These are phyloP conservation scores for Ceyx margarethae DNA, from an alignment of 2,113 vertebrate genomes.

Conservation along the genomic window DNA sequence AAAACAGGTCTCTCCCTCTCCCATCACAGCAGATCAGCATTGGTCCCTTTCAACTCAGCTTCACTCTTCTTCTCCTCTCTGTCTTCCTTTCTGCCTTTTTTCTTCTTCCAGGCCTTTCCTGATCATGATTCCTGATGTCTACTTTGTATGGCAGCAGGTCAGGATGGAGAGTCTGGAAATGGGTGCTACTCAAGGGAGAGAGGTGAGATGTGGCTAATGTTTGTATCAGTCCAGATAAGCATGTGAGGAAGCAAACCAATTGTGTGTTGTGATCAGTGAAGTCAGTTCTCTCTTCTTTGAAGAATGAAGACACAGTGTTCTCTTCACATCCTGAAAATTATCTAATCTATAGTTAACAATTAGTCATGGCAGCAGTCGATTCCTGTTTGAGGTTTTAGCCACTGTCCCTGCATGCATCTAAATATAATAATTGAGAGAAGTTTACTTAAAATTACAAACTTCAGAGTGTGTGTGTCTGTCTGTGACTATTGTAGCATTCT, in stretches of 20 bases:
- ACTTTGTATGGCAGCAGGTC: accelerated
- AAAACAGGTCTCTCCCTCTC: accelerated
- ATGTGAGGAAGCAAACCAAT: background rate
- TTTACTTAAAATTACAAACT: background rate
- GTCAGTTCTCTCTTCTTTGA: background rate
- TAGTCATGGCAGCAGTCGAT: background rate
- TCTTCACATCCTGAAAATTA: background rate
- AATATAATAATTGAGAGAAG: background rate
- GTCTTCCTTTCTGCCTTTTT: background rate
- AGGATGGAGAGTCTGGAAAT: background rate
- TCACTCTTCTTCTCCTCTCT: background rate
- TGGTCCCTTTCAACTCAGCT: background rate
- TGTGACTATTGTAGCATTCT: background rate
- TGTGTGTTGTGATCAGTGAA: background rate
- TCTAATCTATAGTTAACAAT: background rate
- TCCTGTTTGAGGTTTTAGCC: background rate
- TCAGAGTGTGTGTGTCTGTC: background rate
- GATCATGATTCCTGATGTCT: background rate
- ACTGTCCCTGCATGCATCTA: background rate
- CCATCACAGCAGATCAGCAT: background rate
- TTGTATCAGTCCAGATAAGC: background rate
- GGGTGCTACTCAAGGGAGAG: background rate
- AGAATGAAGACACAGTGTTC: background rate
- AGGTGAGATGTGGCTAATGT: accelerated
- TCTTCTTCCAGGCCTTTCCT: background rate